Evolutionary conservation across 2,888 invertebrate genomes (phyloP).

Genomic region (Epirrhoe alternata): DNA sequence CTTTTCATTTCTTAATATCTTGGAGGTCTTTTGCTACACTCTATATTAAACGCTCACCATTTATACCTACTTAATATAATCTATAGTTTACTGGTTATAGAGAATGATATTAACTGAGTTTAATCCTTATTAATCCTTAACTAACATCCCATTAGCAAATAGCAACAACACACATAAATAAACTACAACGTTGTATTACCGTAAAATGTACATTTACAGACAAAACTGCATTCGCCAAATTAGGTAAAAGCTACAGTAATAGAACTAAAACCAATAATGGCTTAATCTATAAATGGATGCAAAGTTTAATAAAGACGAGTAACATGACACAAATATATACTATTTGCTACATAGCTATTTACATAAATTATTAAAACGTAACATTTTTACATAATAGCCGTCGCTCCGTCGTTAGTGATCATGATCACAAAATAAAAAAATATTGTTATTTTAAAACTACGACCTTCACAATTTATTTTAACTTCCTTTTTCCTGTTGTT

Average conservation of each 20-base stretch:
- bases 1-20: too few species aligned
- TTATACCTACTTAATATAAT: too few species aligned
- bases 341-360: too few species aligned
- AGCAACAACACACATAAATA: conserved; percentile 8
- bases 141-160: conserved; percentile 2
- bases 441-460: conserved; percentile 26
- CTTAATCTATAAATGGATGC: not conserved
- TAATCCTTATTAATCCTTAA: not conserved
- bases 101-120: not conserved
- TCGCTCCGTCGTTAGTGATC: conserved; percentile 46
- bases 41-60: too few species aligned
- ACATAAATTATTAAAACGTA: conserved; percentile 40
- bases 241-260: conserved; percentile 1
- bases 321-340: conserved; percentile 29
- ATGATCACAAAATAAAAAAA: conserved; percentile 44
- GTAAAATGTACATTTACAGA: conserved; percentile 15
- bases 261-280: conserved; percentile 2
- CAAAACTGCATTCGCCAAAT: conserved; percentile 14
- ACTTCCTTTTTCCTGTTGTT: conserved; percentile 38
- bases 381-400: conserved; percentile 47
- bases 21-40: too few species aligned
- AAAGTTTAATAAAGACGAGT: not conserved
- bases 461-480: conserved; percentile 33
- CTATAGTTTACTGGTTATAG: too few species aligned
- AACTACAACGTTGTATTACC: conserved; percentile 5